Conservation (phyloP, 2,888 invertebrate species). For the Dichetophora obliterata region DNA sequence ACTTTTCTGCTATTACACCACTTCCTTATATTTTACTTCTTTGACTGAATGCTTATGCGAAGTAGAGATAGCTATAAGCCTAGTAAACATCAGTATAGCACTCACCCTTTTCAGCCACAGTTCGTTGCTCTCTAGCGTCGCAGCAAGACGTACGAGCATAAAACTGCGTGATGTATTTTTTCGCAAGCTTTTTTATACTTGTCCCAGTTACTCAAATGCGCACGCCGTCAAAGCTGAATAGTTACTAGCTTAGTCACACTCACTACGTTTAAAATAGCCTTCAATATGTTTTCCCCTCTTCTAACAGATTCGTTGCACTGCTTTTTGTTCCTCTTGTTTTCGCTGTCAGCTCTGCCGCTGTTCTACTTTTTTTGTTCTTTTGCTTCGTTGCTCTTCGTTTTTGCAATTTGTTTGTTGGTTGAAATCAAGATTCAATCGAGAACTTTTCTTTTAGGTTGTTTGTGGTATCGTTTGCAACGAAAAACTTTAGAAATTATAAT, state of each 20-base stretch:
- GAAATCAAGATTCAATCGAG: slow-evolving; percentile 32
- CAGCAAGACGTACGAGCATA: slow-evolving; percentile 4
- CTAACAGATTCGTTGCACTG: not conserved
- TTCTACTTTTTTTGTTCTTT: slow-evolving; percentile 4
- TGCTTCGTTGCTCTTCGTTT: slow-evolving; percentile 30
- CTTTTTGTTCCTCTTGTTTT: not conserved
- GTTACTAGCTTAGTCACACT: not conserved
- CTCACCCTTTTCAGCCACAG: slow-evolving; percentile 44
- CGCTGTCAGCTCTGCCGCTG: not conserved
- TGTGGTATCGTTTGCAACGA: not conserved
- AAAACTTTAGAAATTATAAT: slow-evolving; percentile 26
- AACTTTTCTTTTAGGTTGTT: slow-evolving; percentile 17
- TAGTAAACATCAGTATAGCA: not conserved
- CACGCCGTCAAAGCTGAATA: not conserved
- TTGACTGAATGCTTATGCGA: not conserved
- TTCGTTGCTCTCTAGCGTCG: slow-evolving; percentile 43
- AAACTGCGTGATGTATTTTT: slow-evolving; percentile 8
- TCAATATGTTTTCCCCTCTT: not conserved
- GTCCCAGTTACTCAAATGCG: not conserved
- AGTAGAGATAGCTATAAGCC: not conserved
- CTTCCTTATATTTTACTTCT: no score
- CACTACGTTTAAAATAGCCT: not conserved
- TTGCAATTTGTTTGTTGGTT: slow-evolving; percentile 34
- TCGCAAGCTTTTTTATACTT: not conserved
- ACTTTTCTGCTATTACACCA: no score